Percentiles rank a stretch among this genome's conserved stretches.
phyloP scores from a whole-genome alignment of 2,888 invertebrate species.

The Rotaria sp. region DNA sequence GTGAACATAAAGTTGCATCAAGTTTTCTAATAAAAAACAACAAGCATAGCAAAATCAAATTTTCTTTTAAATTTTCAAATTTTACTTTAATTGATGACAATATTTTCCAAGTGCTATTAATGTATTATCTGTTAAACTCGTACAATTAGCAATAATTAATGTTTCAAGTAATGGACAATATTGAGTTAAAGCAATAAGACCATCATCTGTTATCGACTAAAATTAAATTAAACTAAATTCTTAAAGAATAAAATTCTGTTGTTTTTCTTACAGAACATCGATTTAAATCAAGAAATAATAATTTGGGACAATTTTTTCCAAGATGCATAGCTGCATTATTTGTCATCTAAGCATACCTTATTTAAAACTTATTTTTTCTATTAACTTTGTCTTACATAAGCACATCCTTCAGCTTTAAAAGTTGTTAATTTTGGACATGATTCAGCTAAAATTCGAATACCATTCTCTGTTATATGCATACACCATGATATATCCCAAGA shows the following conservation, averaged over 20 bases:
- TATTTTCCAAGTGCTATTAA: slow-evolving; percentile 75
- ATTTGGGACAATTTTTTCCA: slow-evolving; percentile 74
- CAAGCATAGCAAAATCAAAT: not conserved
- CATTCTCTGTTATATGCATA: slow-evolving; percentile 81
- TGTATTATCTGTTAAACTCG: slow-evolving; percentile 77
- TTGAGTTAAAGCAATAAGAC: slow-evolving; percentile 74
- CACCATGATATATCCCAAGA: slow-evolving; percentile 97
- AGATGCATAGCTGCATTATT: slow-evolving; percentile 80
- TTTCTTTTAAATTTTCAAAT: slow-evolving; percentile 70
- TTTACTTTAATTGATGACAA: slow-evolving; percentile 69
- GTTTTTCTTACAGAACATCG: slow-evolving; percentile 59
- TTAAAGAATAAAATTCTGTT: no score
- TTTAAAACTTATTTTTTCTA: not conserved
- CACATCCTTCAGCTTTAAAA: slow-evolving; percentile 58
- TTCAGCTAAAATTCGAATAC: slow-evolving; percentile 71
- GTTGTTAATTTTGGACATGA: slow-evolving; percentile 73
- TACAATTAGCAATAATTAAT: slow-evolving; percentile 83
- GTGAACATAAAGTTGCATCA: slow-evolving; percentile 86
- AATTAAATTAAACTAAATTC: no score
- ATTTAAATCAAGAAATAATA: slow-evolving; percentile 83
- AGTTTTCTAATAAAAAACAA: slow-evolving; percentile 54
- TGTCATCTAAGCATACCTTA: slow-evolving; percentile 50
- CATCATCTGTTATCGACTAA: slow-evolving; percentile 82
- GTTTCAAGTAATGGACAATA: slow-evolving; percentile 72
- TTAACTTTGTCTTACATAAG: slow-evolving; percentile 48